Evolutionary conservation across 2,113 vertebrate species (phyloP).

Genomic region (Meriones unguiculatus): DNA sequence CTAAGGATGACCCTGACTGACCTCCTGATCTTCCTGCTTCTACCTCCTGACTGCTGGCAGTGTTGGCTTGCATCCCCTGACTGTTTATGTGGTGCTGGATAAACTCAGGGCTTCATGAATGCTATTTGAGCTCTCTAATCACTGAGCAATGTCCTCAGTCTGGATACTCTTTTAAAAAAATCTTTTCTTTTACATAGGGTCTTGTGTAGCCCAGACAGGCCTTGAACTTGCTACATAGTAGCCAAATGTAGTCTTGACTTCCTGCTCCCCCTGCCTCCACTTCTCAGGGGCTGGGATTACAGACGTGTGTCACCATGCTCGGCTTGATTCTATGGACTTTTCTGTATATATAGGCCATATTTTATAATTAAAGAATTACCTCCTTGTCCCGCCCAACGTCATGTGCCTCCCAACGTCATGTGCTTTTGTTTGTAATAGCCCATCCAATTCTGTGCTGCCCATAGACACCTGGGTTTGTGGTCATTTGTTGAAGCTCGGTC

Average conservation of each 20-base stretch:
- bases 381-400: not conserved
- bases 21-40: not conserved
- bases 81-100: not conserved
- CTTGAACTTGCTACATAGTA: not conserved
- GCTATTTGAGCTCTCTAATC: no score
- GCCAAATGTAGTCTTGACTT: no score
- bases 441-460: not conserved
- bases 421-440: not conserved
- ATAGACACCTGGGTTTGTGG: not conserved
- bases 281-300: not conserved
- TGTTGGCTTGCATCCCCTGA: not conserved
- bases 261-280: not conserved
- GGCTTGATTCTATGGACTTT: not conserved
- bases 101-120: not conserved
- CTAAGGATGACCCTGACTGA: not conserved
- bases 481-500: not conserved
- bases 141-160: not conserved
- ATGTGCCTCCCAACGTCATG: not conserved
- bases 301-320: not conserved
- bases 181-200: not conserved
- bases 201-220: not conserved
- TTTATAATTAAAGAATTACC: not conserved
- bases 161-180: not conserved
- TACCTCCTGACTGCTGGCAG: not conserved
- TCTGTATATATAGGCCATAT: not conserved